Percentiles rank a stretch among this genome's conserved stretches.
These are phyloP conservation scores for Limenitis camilla DNA, from an alignment of 2,888 invertebrate genomes.

Conservation along the genomic window DNA sequence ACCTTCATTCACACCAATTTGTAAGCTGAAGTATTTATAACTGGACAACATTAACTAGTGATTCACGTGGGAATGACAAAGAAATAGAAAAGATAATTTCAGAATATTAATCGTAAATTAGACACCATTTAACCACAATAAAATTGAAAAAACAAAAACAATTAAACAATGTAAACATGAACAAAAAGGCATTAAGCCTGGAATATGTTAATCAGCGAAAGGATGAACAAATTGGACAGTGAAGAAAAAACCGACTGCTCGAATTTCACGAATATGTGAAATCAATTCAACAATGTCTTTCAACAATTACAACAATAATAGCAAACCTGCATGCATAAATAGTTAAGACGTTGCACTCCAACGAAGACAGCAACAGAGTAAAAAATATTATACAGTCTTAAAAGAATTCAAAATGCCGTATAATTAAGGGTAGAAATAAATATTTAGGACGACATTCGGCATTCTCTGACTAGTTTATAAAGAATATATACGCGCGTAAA, in stretches of 20 bases:
- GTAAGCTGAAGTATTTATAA: not conserved
- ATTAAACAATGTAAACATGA: constrained; percentile 5
- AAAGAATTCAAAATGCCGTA: constrained; percentile 19
- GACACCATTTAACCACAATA: not conserved
- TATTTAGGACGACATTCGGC: constrained; percentile 1
- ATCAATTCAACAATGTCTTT: constrained; percentile 10
- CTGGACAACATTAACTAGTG: not conserved
- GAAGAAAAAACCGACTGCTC: not conserved
- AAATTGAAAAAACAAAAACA: constrained; percentile 3
- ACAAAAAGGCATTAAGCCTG: constrained; percentile 3
- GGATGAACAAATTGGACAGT: not conserved
- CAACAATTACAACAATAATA: constrained; percentile 10
- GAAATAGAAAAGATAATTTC: constrained; percentile 10
- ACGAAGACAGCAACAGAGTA: constrained; percentile 4
- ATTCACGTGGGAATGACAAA: constrained; percentile 26
- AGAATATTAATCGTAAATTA: not conserved
- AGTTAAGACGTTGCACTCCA: constrained; percentile 3
- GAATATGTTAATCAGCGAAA: constrained; percentile 8
- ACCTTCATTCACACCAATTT: not conserved
- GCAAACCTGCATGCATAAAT: constrained; percentile 19
- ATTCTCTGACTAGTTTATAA: not conserved
- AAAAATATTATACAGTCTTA: constrained; percentile 17
- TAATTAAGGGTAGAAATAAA: not conserved
- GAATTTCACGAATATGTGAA: not conserved
- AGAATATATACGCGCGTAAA: too few species aligned